Evolutionary conservation across 1,140 invertebrate genomes (phyloP).

Genomic region (Caenorhabditis latens): DNA sequence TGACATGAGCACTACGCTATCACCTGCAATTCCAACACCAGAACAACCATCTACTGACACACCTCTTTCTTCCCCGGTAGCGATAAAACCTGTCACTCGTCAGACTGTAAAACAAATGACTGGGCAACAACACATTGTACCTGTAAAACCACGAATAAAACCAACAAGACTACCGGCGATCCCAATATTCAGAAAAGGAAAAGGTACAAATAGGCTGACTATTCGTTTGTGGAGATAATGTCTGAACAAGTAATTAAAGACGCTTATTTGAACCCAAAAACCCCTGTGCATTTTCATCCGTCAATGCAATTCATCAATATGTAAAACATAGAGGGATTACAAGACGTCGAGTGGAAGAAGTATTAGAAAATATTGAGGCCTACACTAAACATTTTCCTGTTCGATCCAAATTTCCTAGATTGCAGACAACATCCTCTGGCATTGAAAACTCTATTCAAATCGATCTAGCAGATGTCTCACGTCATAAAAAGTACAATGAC

Average conservation of each 20-base stretch:
- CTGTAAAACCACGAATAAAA: no score
- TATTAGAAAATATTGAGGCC: not conserved
- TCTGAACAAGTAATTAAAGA: not conserved
- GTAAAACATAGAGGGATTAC: not conserved
- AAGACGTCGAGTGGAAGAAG: not conserved
- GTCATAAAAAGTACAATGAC: not conserved
- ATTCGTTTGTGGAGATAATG: not conserved
- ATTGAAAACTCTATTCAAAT: not conserved
- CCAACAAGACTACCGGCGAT: not conserved
- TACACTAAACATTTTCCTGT: not conserved
- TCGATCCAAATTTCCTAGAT: not conserved
- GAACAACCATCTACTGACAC: conserved; percentile 2
- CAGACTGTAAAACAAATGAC: not conserved
- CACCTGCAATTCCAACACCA: not conserved
- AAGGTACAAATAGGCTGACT: not conserved
- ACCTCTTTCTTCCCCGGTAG: not conserved
- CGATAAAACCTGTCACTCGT: not conserved
- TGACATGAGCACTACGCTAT: not conserved
- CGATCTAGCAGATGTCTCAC: not conserved
- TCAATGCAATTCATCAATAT: not conserved
- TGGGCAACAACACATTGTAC: no score
- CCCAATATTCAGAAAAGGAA: not conserved
- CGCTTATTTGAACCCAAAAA: not conserved
- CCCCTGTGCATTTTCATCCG: not conserved
- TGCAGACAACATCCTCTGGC: not conserved